Evolutionary conservation across 2,797 vertebrate genomes (phyloP).

Genomic region (Erethizon dorsatum): DNA sequence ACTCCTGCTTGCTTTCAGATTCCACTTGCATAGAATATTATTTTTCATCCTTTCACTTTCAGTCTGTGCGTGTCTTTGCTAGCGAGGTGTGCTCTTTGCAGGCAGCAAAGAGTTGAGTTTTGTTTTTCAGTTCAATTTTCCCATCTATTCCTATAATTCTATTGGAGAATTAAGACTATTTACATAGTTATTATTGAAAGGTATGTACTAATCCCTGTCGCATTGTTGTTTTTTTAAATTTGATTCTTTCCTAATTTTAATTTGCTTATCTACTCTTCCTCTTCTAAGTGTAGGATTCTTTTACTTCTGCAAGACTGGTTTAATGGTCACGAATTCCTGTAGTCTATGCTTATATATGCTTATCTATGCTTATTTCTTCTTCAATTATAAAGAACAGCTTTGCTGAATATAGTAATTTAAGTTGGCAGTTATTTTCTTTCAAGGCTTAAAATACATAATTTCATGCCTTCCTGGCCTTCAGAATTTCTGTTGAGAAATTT

Average conservation of each 20-base stretch:
- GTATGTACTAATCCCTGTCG: background rate
- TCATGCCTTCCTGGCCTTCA: background rate
- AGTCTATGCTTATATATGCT: background rate
- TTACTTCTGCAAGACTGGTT: background rate
- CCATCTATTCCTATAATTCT: background rate
- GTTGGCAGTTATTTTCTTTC: background rate
- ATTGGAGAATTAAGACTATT: background rate
- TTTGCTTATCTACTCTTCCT: background rate
- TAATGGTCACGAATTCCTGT: background rate
- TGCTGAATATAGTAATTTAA: background rate
- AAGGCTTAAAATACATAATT: background rate
- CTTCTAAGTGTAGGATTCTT: background rate
- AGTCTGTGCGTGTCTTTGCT: background rate
- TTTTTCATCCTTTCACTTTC: background rate
- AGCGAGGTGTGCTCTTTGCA: background rate
- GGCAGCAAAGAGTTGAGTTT: background rate
- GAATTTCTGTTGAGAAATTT: background rate
- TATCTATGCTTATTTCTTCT: background rate
- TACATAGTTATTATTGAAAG: background rate
- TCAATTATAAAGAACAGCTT: background rate
- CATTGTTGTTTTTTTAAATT: background rate
- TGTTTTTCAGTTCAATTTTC: background rate
- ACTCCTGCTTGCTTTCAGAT: background rate
- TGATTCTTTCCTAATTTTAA: background rate
- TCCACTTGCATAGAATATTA: background rate